Base-by-base conservation (phyloP, 2,888 invertebrate species). In the Drosophila parthenogenetica region DNA sequence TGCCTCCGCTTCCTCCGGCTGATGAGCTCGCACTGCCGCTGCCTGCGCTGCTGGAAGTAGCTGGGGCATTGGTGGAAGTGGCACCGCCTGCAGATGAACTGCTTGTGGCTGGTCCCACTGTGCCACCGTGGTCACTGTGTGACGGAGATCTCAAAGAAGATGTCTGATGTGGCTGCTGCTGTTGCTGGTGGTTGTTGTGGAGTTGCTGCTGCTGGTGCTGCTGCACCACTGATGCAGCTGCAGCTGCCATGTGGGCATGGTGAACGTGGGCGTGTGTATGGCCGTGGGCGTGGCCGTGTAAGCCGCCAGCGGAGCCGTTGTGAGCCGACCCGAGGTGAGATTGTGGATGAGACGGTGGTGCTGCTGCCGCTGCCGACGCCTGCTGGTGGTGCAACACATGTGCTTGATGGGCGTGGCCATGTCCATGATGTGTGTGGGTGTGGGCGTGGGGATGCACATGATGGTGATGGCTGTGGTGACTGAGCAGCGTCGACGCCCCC, bases 401-500 rank as follows among this genome's bases (percentile, higher is more conserved):
- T 14, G 45, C 65, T n/a, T 79, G 79, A 51, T 87, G 76, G 22
- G 57, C 65, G 37, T 79, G 79, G 29, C 69, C 75, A 17, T 76
- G 76, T 29, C 29, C 29, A 29, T 29, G 29, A 8, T 29, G 29
- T 5, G 7, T 8, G 37, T 67, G 64, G 2, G 53, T 8, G n/a
- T 73, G 73, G 32, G 55, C 69, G 35, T 84, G 84, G 29, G 66
- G 62, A 60, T 72, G 80, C 45, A 73, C 80, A 10, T 80, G 80
- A 22, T 81, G 85, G 42, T 80, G 93, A 93, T 69, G 93, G 92
- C 59, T 93, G 93, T 64, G 90, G 57, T 90, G 89, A 55, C 84
- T 74, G 14, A 90, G 66, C 62, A 90, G 63, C 13, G 91, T 70
- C 5, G 70, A 59, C 2, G 69, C 10, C 1, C 65, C 92, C 69